A percentile compares a stretch with the other conserved stretches of the same genome.
Evolutionary conservation across 2,113 vertebrate species (phyloP).

Genomic region (Malurus alboscapulatus): DNA sequence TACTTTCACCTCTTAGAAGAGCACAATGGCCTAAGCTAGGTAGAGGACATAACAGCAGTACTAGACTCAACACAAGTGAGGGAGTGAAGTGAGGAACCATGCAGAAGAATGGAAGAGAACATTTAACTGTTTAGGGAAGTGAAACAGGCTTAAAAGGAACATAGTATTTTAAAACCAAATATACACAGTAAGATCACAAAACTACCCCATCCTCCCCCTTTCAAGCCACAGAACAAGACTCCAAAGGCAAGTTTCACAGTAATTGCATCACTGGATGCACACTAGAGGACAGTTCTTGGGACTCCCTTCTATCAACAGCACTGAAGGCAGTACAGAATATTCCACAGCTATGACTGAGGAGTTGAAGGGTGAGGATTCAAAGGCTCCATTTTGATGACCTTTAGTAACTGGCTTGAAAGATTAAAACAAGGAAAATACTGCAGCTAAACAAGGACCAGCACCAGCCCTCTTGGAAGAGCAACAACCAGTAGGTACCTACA

Average conservation of each 20-base stretch:
- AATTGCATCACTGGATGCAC: not conserved
- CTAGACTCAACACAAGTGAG: conserved; percentile 36
- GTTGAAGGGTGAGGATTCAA: conserved; percentile 42
- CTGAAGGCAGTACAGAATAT: not conserved
- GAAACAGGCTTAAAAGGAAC: conserved; percentile 57
- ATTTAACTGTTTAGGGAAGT: conserved; percentile 6
- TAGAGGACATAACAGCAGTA: conserved; percentile 38
- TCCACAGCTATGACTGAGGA: conserved; percentile 19
- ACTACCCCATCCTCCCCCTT: conserved; percentile 44
- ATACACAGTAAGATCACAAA: conserved; percentile 58
- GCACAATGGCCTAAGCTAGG: conserved; percentile 30
- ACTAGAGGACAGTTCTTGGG: not conserved
- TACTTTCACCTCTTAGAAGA: conserved; percentile 46
- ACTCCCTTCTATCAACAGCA: not conserved
- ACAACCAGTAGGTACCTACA: not conserved
- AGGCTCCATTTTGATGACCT: conserved; percentile 57
- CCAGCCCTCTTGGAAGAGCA: not conserved
- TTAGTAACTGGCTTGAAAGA: conserved; percentile 6
- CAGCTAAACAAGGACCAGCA: conserved; percentile 41
- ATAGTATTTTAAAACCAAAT: conserved; percentile 55
- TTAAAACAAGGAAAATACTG: conserved; percentile 50
- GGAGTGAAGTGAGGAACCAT: conserved; percentile 40
- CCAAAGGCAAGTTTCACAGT: conserved; percentile 39
- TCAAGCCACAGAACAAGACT: conserved; percentile 19
- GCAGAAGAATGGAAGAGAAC: conserved; percentile 29